These are phyloP conservation scores for Cecidostiba fungosa DNA, from an alignment of 2,888 invertebrate species.

Conservation along the genomic window DNA sequence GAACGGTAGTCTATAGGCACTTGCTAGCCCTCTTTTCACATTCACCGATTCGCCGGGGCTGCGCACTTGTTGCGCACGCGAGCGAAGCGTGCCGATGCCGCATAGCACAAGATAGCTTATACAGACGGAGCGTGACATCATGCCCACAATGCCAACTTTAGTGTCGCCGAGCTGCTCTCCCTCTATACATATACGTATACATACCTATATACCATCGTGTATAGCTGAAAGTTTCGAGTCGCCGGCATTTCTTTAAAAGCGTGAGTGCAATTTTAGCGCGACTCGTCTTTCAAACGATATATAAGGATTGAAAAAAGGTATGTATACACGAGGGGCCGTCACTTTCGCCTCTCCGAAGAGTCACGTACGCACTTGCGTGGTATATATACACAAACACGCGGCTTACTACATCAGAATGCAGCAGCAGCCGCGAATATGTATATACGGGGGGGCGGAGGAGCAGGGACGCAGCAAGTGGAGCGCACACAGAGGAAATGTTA, in stretches of 20 bases:
- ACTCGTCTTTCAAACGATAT: neutral
- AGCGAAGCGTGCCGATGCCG: neutral
- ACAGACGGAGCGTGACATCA: neutral
- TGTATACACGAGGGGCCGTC: neutral
- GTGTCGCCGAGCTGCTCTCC: no score
- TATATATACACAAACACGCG: no score
- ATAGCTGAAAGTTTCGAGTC: neutral
- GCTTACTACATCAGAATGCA: neutral
- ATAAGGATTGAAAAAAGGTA: no score
- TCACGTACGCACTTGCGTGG: neutral
- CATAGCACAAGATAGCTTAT: constrained; percentile 31
- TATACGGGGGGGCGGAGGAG: neutral
- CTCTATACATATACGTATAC: no score
- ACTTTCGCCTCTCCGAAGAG: neutral
- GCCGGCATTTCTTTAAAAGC: no score
- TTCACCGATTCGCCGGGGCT: constrained; percentile 11
- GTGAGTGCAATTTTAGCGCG: no score
- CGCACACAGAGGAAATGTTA: constrained; percentile 74
- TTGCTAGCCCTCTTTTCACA: constrained; percentile 31
- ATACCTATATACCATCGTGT: no score
- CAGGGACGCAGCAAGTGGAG: constrained; percentile 32
- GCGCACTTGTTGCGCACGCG: constrained; percentile 42
- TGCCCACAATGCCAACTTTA: neutral
- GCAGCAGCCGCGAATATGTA: neutral
- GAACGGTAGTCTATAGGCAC: no score